Base-by-base conservation (phyloP, 1,140 invertebrate genomes). In the Anoplophora glabripennis region DNA sequence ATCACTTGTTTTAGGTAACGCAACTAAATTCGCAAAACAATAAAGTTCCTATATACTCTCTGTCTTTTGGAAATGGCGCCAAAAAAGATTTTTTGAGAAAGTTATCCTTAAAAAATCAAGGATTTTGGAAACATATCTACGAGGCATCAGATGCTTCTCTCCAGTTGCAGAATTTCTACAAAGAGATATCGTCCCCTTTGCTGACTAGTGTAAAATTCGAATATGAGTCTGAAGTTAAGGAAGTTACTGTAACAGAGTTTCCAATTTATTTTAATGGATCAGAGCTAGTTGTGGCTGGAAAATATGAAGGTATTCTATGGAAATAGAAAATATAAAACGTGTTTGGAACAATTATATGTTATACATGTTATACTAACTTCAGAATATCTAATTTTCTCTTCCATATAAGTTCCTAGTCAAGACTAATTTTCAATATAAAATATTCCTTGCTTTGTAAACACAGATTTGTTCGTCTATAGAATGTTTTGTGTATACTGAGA, bases 121-220 rank as follows among this genome's bases (percentile, higher is more conserved):
- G 85, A 3, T 84, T 87, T 69, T 81, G 83, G 57, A 75, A 86
- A 11, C 83, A 83, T 69, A 89, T 89, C 46, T 88, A 88, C 70
- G 86, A 85, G 72, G 86, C 81, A 34, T 76, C 84, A 0, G 86
- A 89, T 73, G 84, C 86, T 3, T 77, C 80, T 45, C 72, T 86
- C 21, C 86, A 89, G 71, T 75, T 89, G 4, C 77, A 80, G 28
- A 80, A 84, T 67, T 88, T 89, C 74, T 89, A 87, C 75, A 76
- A 80, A 36, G 81, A 87, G 74, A 80, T 89, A 33, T 80, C 86
- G 1, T 85, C 84, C 0, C 86, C 86, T 5, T 70, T 88, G 0
- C 73, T 89, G 11, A 75, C 83, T 1, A 80, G 87, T 63, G 80
- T 88, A 12, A 79, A 80, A 5, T 85, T 88, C 66, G 74, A 76